Evolutionary conservation across 2,113 vertebrate species (phyloP).

Genomic region (Hippolais icterina): DNA sequence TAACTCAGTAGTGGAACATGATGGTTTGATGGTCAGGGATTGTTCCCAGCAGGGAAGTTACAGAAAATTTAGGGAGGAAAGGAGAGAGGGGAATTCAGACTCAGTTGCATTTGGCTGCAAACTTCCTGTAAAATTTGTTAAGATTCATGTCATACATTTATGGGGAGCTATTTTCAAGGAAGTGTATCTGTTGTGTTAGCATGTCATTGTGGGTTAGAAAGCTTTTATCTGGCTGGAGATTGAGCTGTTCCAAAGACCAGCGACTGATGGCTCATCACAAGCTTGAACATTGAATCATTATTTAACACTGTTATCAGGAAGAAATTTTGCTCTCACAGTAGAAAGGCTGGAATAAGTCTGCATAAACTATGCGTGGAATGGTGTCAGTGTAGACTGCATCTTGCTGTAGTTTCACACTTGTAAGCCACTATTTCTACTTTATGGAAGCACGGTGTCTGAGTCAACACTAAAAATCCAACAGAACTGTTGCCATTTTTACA

Average conservation of each 20-base stretch:
- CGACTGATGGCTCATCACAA: neutral
- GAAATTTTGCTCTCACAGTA: neutral
- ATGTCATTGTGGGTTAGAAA: neutral
- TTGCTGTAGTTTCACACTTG: neutral
- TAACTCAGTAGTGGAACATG: neutral
- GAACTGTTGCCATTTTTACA: neutral
- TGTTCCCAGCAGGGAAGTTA: conserved; percentile 3
- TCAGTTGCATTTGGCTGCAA: neutral
- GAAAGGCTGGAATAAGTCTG: neutral
- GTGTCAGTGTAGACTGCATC: neutral
- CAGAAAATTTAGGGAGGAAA: neutral
- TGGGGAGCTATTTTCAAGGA: neutral
- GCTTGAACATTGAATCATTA: neutral
- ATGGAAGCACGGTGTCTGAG: neutral
- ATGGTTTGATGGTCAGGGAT: neutral
- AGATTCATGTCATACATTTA: neutral
- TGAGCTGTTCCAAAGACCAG: neutral
- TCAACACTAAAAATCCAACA: neutral
- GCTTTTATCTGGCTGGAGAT: neutral
- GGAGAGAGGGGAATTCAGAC: neutral
- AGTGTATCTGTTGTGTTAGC: neutral
- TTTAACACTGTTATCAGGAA: neutral
- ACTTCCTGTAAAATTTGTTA: neutral
- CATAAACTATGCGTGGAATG: neutral
- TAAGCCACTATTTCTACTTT: neutral